Conservation (phyloP, 2,888 invertebrate genomes). For the Cheilosia vernalis region DNA sequence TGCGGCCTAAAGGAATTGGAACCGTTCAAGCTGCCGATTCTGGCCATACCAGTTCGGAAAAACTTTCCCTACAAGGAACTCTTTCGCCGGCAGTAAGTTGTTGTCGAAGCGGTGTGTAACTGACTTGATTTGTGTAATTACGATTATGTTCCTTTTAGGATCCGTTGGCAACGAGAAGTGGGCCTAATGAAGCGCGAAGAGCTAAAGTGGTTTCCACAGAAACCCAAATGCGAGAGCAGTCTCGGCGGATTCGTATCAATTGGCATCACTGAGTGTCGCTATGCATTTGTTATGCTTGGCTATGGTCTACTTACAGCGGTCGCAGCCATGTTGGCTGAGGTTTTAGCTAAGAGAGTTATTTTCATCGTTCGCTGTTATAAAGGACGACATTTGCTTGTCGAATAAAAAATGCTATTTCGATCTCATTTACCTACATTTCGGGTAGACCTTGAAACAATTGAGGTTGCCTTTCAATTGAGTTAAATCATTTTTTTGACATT, state of each 20-base stretch:
- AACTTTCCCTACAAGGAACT: constrained; percentile 86
- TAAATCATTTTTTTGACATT: no score
- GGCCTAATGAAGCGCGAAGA: constrained; percentile 85
- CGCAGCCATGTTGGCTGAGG: constrained; percentile 77
- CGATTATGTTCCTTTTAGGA: constrained; percentile 79
- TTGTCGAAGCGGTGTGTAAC: not conserved
- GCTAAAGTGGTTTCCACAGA: constrained; percentile 85
- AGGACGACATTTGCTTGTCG: no score
- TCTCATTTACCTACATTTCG: no score
- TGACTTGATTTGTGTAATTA: no score
- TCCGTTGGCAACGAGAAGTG: constrained; percentile 86
- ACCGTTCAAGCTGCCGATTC: constrained; percentile 85
- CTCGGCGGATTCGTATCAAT: constrained; percentile 85
- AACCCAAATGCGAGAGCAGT: constrained; percentile 84
- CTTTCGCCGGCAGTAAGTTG: constrained; percentile 81
- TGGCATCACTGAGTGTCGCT: constrained; percentile 85
- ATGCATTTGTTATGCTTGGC: constrained; percentile 83
- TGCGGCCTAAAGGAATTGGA: constrained; percentile 86
- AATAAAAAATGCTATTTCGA: no score
- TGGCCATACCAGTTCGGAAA: constrained; percentile 85
- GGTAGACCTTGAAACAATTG: no score
- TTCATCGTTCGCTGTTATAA: no score
- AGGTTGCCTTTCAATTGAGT: no score
- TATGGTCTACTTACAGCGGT: constrained; percentile 78
- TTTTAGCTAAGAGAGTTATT: constrained; percentile 12